phyloP scores from a whole-genome alignment of 2,113 vertebrate species.

The Alethe diademata region DNA sequence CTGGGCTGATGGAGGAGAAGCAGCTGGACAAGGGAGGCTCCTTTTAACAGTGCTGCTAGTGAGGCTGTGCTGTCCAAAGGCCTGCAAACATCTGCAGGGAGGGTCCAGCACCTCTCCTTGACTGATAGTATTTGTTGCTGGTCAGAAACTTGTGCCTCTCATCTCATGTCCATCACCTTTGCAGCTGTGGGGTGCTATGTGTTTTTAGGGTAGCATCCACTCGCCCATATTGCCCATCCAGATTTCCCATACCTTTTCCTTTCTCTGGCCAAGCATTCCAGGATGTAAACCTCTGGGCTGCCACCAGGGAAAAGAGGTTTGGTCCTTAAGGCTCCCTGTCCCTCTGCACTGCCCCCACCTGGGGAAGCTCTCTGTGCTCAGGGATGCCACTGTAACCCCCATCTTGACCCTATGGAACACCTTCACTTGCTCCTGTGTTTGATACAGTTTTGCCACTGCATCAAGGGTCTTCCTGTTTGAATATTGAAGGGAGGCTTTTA shows the following conservation, averaged over 20 bases:
- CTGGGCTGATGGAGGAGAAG: accelerated
- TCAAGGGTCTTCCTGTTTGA: not conserved
- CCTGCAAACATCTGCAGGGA: not conserved
- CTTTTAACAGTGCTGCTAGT: accelerated
- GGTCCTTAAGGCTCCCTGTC: not conserved
- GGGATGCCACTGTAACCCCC: accelerated
- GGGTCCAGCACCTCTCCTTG: not conserved
- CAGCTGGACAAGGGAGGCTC: not conserved
- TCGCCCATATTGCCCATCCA: not conserved
- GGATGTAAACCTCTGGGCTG: not conserved
- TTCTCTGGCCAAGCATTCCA: not conserved
- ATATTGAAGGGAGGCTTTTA: not conserved
- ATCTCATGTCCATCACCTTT: accelerated
- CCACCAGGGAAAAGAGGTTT: not conserved
- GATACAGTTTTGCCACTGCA: not conserved
- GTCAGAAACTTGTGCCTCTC: not conserved
- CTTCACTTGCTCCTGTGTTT: not conserved
- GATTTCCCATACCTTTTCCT: not conserved
- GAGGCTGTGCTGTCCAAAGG: accelerated
- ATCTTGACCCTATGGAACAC: accelerated
- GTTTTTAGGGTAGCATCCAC: not conserved
- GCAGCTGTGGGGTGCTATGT: accelerated
- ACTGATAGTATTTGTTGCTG: not conserved
- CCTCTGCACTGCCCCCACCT: accelerated
- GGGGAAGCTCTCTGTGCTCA: not conserved